Evolutionary conservation across 2,113 vertebrate genomes (phyloP), one percentile per base, ranked within the genome.

Genomic region (Anas platyrhynchos): DNA sequence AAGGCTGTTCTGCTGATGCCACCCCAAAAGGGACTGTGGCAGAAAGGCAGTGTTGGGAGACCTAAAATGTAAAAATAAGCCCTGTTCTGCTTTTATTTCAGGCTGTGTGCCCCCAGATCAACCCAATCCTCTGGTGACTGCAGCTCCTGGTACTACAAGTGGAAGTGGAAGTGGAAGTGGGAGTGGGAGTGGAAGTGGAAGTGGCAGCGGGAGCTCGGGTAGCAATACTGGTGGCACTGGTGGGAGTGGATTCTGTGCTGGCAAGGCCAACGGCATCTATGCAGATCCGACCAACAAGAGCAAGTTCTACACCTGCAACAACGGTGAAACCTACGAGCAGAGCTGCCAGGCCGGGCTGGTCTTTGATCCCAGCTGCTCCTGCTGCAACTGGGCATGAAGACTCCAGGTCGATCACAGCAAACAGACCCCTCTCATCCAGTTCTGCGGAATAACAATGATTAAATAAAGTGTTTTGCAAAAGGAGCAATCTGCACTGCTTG

Each of bases 311-410:
- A 81, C 68, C 50, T 98, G 98, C 16, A 0, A 34, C 23, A 85
- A 98, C 38, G 98, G 98, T 4, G 1, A 71, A 12, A 97, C 94
- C 25, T 97, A 96, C 3, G 0, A 23, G 44, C 46, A 98, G 80
- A 62, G 94, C 38, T 98, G 98, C 32, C 52, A 75, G 6, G 0
- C 11, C 0, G 92, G 96, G 3, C 97, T 98, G 16, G 95, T 98
- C 76, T 98, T 97, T 18, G 97, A 98, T 16, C 0, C 84, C 63
- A 92, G 68, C 92, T 98, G 98, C 86, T 75, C 75, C n/a, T 98
- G 98, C 95, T 99, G 98, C 93, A 98, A 97, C 96, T 97, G 97
- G 98, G 41, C 97, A 6, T 86, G 56, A 96, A 76, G 75, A 17
- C 5, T 16, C 27, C 11, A 3, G 16, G 2, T 6, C 61, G 13